Conservation (phyloP, 2,888 invertebrate genomes). For the Eupithecia centaureata region DNA sequence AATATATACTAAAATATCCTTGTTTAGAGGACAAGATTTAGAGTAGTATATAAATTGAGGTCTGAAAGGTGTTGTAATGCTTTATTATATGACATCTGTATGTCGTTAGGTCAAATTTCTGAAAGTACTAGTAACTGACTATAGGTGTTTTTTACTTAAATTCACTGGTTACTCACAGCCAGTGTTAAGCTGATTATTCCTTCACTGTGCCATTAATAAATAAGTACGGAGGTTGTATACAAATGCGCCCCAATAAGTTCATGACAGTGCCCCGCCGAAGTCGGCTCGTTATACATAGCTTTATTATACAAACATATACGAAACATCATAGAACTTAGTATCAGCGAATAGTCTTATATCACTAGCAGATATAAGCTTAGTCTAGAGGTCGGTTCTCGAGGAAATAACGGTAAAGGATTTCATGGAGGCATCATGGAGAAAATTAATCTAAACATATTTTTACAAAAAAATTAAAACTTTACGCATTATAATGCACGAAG, state of each 20-base stretch:
- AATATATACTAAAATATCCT: too few relatives aligned
- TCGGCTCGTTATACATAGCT: slow-evolving; percentile 47
- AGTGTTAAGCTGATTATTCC: slow-evolving; percentile 1
- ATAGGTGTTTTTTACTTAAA: too few relatives aligned
- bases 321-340: slow-evolving; percentile 50
- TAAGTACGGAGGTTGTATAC: slow-evolving; percentile 49
- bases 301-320: slow-evolving; percentile 49
- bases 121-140: too few relatives aligned
- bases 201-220: slow-evolving; percentile 28
- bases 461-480: too few relatives aligned
- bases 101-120: too few relatives aligned
- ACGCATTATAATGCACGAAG: too few relatives aligned
- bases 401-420: background rate
- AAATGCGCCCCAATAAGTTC: slow-evolving; percentile 50
- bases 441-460: too few relatives aligned
- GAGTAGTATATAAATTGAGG: too few relatives aligned
- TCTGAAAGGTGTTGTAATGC: too few relatives aligned
- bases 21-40: too few relatives aligned
- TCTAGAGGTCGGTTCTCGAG: background rate
- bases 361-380: background rate
- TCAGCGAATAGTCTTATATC: slow-evolving; percentile 43
- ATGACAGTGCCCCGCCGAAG: slow-evolving; percentile 33
- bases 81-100: too few relatives aligned
- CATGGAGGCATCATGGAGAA: background rate
- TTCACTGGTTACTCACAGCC: too few relatives aligned